Base-by-base conservation (phyloP, 2,888 invertebrate genomes). In the Ichneumon xanthorius region DNA sequence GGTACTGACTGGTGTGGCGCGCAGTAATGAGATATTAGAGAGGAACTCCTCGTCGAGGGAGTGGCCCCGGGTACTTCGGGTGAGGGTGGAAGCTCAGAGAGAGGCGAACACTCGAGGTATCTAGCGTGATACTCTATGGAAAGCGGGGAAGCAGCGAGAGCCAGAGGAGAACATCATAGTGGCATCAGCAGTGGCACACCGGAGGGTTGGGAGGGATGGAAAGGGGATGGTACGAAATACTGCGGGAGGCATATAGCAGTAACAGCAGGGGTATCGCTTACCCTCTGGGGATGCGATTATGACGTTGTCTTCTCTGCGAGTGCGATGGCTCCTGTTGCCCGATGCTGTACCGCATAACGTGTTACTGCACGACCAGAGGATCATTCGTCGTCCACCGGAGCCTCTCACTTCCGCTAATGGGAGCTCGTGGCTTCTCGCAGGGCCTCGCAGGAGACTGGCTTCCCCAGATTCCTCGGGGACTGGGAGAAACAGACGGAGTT, bases 21-120 rank as follows among this genome's bases (percentile, higher is more conserved):
- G 88, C 91, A 90, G 93, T 94, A 94, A 94, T 94, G 94, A 94
- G 94, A 94, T 94, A 94, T 94, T 93, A 93, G 93, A 93, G 91
- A 82, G 82, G 71, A 85, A 75, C 53, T 76, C 90, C 90, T 91
- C 87, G 89, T 89, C 90, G 90, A 92, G 92, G 93, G 93, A 93
- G 93, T 93, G 94, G 92, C 93, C 45, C 45, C 90, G 77, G 16
- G 61, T 16, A 91, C 91, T 92, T 90, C 88, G 89, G 90, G 30
- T 4, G 73, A 81, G 75, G 77, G 73, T 82, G 26, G 75, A 80
- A 71, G 78, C 70, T 65, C 61, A 58, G 58, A 40, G 48, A 48
- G 73, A 71, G 40, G 30, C 11, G 50, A 75, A 67, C 68, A 53
- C 50, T 68, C 61, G 67, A 67, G 70, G n/a, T 63, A 71, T 71